Base-by-base conservation (phyloP, 2,888 invertebrate genomes). In the Hypomecis atomaria region DNA sequence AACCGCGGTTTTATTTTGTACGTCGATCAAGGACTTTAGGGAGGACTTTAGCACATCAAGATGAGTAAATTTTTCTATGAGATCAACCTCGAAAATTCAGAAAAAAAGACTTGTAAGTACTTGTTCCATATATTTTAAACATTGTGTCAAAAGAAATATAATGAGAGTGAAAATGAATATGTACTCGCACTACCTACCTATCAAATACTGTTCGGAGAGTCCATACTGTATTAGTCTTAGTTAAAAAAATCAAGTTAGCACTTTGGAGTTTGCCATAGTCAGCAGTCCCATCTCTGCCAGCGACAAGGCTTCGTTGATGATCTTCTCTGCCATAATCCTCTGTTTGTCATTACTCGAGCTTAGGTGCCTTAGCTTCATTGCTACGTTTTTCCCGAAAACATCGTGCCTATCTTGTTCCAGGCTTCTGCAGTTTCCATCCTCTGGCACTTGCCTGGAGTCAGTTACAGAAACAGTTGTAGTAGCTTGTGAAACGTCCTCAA, bases 261-360 rank as follows among this genome's bases (percentile, higher is more conserved):
- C 2, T 7, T 44, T 52, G 47, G 40, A 45, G n/a, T 56, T 13
- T 33, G 55, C 59, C 10, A 58, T 34, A 11, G 55, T 67, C 9
- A 71, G 66, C 45, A 66, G 50, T 4, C 69, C 67, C 64, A 67
- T 65, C 61, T 71, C 67, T 13, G 64, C 71, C 45, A 57, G 37
- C 37, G 61, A 67, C 7, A 71, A 42, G 7, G 69, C 66, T 45
- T 69, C 71, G 36, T 69, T 71, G 47, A 71, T 66, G 10, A 69
- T 67, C 10, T 71, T 71, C 53, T 71, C 69, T 6, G 67, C 69
- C 50, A 67, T 62, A 42, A 71, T 45, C 48, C 67, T 60, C 49
- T 67, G 69, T 23, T 59, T 66, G 10, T 67, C 61, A 43, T 64
- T 62, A 10, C 33, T 52, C 8, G 43, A 38, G n/a, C 64, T 52